These are phyloP conservation scores for Psophia crepitans DNA, from an alignment of 2,113 vertebrate genomes.

Conservation along the genomic window DNA sequence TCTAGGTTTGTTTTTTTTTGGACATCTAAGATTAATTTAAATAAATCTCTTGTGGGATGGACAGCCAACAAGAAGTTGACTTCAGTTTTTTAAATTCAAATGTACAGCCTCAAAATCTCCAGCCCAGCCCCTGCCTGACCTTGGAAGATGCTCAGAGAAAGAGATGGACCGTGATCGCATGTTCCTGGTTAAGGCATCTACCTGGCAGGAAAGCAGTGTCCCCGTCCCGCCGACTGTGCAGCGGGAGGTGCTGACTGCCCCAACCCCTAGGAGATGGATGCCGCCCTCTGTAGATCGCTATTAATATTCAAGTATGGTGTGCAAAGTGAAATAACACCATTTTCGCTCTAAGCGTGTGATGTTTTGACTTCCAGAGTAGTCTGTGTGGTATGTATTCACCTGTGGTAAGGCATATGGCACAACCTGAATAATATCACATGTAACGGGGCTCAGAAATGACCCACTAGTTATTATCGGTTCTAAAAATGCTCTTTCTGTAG, in stretches of 20 bases:
- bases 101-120: not conserved
- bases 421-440: not conserved
- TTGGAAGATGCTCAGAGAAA: not conserved
- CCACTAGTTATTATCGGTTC: not conserved
- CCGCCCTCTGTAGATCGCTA: not conserved
- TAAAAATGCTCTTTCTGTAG: not conserved
- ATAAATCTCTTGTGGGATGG: not conserved
- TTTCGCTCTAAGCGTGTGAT: rapidly evolving
- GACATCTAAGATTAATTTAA: not conserved
- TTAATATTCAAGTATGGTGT: not conserved
- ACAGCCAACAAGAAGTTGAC: not conserved
- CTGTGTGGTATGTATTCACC: rapidly evolving
- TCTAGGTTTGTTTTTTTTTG: not conserved
- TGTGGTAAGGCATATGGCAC: not conserved
- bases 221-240: not conserved
- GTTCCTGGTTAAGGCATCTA: not conserved
- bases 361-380: not conserved
- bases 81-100: not conserved
- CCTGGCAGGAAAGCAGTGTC: not conserved
- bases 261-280: not conserved
- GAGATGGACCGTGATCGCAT: rapidly evolving
- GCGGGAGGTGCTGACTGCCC: not conserved
- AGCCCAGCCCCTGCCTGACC: not conserved
- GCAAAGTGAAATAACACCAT: not conserved
- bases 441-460: not conserved